These are phyloP conservation scores for Latrodectus elegans DNA, from an alignment of 2,888 invertebrate genomes.

Conservation along the genomic window DNA sequence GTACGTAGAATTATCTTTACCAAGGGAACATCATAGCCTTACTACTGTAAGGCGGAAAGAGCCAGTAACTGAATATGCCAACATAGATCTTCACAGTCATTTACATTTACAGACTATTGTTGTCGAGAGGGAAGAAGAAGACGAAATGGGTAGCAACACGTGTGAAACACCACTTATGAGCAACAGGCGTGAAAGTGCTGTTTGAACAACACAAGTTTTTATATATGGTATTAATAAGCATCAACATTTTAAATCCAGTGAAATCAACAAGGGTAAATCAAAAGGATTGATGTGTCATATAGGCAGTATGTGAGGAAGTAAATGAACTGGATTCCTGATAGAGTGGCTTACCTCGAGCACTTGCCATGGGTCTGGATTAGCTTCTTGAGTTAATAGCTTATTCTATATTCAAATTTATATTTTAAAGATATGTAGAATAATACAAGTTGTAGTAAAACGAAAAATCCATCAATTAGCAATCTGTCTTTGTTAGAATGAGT, in stretches of 20 bases:
- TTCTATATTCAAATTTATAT: too few relatives aligned
- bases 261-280: background rate
- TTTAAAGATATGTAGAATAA: too few relatives aligned
- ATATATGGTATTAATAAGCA: background rate
- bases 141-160: constrained; percentile 62
- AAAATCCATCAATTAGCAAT: too few relatives aligned
- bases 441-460: too few relatives aligned
- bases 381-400: too few relatives aligned
- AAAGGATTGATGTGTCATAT: background rate
- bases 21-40: constrained; percentile 56
- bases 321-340: too few relatives aligned
- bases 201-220: constrained; percentile 31
- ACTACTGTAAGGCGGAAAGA: constrained; percentile 64
- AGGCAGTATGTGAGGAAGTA: background rate
- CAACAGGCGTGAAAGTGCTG: constrained; percentile 64
- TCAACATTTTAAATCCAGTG: background rate
- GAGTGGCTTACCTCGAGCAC: too few relatives aligned
- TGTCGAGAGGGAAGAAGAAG: constrained; percentile 63
- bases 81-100: constrained; percentile 66
- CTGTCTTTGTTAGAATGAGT: too few relatives aligned
- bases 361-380: too few relatives aligned
- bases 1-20: constrained; percentile 62
- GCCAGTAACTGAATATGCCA: constrained; percentile 62
- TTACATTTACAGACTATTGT: constrained; percentile 66
- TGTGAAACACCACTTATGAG: constrained; percentile 68